Conservation (phyloP, 2,797 vertebrate genomes). For the Hypotaenidia philippensis region DNA sequence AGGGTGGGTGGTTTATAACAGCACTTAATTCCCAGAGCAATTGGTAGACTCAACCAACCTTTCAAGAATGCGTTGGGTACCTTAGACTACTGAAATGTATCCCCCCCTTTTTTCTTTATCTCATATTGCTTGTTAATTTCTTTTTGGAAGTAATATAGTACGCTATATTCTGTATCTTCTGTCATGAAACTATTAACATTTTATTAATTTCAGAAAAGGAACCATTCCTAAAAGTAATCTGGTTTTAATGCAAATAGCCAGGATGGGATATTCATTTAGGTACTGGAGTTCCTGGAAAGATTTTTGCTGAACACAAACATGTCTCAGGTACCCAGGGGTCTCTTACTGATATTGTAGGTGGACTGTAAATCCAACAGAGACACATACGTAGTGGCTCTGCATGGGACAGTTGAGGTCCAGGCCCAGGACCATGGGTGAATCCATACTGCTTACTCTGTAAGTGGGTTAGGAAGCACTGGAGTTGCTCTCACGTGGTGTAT, state of each 20-base stretch:
- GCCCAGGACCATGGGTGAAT: background rate
- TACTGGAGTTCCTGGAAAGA: background rate
- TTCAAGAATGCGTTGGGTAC: background rate
- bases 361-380: background rate
- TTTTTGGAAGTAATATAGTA: background rate
- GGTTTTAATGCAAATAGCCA: background rate
- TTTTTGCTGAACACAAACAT: background rate
- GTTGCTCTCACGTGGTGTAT: background rate
- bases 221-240: background rate
- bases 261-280: background rate
- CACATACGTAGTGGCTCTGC: background rate
- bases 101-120: background rate
- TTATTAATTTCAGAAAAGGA: background rate
- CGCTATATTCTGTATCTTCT: background rate
- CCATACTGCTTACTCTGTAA: background rate
- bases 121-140: background rate
- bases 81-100: background rate
- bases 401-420: background rate
- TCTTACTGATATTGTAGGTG: background rate
- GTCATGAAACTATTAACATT: background rate
- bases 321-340: background rate
- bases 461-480: background rate
- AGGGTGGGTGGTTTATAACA: background rate
- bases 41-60: background rate
- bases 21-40: background rate